Percentiles rank a stretch among this genome's conserved stretches.
Evolutionary conservation across 2,113 vertebrate species (phyloP).

Genomic region (Merops nubicus): DNA sequence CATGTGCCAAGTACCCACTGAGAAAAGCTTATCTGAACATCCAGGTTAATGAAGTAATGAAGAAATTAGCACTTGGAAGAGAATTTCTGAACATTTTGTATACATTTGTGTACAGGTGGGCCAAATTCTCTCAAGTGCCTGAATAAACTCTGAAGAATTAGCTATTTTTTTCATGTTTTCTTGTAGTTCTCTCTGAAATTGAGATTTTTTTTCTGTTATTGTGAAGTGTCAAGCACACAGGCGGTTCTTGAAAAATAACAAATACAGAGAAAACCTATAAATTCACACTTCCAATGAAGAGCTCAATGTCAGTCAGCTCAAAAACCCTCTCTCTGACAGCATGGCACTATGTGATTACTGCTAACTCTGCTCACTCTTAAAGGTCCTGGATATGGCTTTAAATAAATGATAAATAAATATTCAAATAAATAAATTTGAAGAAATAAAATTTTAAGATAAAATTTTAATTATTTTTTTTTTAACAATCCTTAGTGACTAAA

Average conservation of each 20-base stretch:
- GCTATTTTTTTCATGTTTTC: not conserved
- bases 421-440: not conserved
- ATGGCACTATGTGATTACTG: not conserved
- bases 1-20: rapidly evolving
- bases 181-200: not conserved
- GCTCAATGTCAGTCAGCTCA: not conserved
- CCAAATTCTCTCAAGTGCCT: not conserved
- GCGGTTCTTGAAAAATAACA: not conserved
- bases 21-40: not conserved
- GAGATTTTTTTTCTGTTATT: not conserved
- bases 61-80: not conserved
- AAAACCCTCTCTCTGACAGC: not conserved
- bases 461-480: no score
- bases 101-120: not conserved
- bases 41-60: not conserved
- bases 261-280: not conserved
- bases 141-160: not conserved
- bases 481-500: not conserved
- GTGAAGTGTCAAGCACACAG: not conserved
- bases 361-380: not conserved
- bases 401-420: not conserved
- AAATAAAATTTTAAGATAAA: no score
- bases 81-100: not conserved
- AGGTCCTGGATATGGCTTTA: not conserved
- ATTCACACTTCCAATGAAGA: not conserved